These are phyloP conservation scores for Arctia plantaginis DNA, from an alignment of 2,888 invertebrate genomes.

Conservation along the genomic window DNA sequence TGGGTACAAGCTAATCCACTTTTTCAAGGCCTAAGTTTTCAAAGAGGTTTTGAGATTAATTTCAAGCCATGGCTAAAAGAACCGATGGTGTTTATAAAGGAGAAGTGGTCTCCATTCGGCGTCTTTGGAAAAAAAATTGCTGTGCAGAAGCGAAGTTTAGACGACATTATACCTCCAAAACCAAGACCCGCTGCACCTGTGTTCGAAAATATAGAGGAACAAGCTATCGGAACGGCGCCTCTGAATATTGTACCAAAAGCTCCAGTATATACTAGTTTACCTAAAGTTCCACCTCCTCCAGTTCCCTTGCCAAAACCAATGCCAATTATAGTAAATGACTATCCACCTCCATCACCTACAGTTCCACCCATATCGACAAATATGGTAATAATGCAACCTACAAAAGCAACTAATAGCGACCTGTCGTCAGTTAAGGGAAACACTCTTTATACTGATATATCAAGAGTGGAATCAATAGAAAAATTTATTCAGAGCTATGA, in stretches of 20 bases:
- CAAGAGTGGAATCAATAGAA: conserved; percentile 43
- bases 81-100: conserved; percentile 62
- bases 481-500: conserved; percentile 32
- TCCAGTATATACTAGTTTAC: conserved; percentile 6
- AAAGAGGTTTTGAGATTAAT: conserved; percentile 63
- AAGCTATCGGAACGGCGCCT: conserved; percentile 24
- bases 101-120: conserved; percentile 69
- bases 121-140: conserved; percentile 51
- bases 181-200: conserved; percentile 50
- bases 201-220: conserved; percentile 49
- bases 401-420: conserved; percentile 15
- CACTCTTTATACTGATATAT: conserved; percentile 51
- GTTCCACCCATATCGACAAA: conserved; percentile 43
- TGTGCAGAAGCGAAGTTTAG: conserved; percentile 49
- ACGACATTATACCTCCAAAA: conserved; percentile 12
- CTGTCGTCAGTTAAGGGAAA: conserved; percentile 17
- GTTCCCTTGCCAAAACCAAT: conserved; percentile 7
- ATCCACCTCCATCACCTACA: conserved; percentile 11
- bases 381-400: conserved; percentile 40
- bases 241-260: conserved; percentile 29
- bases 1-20: conserved; percentile 24
- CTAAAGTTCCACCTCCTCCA: conserved; percentile 8
- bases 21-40: conserved; percentile 56
- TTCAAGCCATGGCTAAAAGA: conserved; percentile 60
- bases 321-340: conserved; percentile 27